phyloP scores from a whole-genome alignment of 2,888 invertebrate species.

The Germaria angustata region DNA sequence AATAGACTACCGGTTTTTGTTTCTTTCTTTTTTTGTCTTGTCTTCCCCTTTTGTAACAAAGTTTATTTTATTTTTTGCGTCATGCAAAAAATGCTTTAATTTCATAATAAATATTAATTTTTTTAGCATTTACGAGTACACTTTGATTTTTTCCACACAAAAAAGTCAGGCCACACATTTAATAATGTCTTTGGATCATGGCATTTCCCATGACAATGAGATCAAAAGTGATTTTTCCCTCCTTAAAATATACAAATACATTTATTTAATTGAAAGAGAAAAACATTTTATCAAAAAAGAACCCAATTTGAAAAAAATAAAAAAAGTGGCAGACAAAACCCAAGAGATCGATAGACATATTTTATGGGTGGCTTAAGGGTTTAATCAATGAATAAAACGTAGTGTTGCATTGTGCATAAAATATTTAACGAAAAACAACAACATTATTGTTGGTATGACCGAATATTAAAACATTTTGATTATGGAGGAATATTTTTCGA shows the following conservation, averaged over 20 bases:
- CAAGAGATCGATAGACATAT: slow-evolving; percentile 26
- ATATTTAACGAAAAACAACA: neutral
- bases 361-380: slow-evolving; percentile 66
- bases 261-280: slow-evolving; percentile 59
- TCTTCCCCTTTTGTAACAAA: slow-evolving; percentile 25
- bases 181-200: slow-evolving; percentile 65
- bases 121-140: slow-evolving; percentile 27
- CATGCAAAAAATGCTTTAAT: slow-evolving; percentile 42
- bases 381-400: slow-evolving; percentile 56
- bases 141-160: slow-evolving; percentile 5
- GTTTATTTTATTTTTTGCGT: slow-evolving; percentile 22
- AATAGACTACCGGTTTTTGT: slow-evolving; percentile 19
- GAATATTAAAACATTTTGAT: slow-evolving; percentile 3
- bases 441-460: neutral
- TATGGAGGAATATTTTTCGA: neutral
- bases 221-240: slow-evolving; percentile 65
- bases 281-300: neutral
- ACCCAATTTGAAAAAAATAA: neutral
- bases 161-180: slow-evolving; percentile 49
- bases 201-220: slow-evolving; percentile 67
- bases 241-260: slow-evolving; percentile 36
- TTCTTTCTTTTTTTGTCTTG: neutral
- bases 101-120: slow-evolving; percentile 46
- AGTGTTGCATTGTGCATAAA: slow-evolving; percentile 5
- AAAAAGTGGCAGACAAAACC: slow-evolving; percentile 8